phyloP scores from a whole-genome alignment of 2,113 vertebrate species.

The Mastomys natalensis region DNA sequence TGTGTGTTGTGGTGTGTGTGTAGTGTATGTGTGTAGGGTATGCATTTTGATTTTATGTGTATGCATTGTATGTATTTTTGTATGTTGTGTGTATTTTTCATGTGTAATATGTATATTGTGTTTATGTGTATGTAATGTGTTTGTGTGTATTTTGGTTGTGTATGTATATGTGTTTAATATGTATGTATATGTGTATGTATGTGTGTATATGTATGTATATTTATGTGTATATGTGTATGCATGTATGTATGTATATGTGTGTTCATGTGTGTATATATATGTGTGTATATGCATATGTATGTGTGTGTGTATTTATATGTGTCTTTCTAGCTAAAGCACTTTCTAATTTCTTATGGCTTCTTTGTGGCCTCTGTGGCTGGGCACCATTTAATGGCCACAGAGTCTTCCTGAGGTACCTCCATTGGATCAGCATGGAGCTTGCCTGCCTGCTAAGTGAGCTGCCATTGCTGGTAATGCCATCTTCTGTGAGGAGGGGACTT shows the following conservation, averaged over 20 bases:
- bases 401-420: accelerated
- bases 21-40: background rate
- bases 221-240: no score
- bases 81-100: no score
- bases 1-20: background rate
- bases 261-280: background rate
- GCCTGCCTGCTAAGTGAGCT: accelerated
- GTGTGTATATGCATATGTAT: background rate
- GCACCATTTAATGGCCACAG: no score
- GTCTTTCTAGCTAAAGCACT: no score
- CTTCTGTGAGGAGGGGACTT: no score
- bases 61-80: no score
- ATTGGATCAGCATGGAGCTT: no score
- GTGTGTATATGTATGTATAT: no score
- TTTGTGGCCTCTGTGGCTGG: background rate
- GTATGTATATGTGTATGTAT: background rate
- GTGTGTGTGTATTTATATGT: background rate
- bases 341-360: background rate
- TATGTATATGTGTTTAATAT: background rate
- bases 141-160: no score
- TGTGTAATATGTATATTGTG: no score
- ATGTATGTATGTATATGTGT: background rate
- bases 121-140: no score
- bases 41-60: no score
- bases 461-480: accelerated